Percentiles rank a stretch among this genome's conserved stretches.
Evolutionary conservation across 1,140 invertebrate genomes (phyloP).

Genomic region (Drosophila nasuta): DNA sequence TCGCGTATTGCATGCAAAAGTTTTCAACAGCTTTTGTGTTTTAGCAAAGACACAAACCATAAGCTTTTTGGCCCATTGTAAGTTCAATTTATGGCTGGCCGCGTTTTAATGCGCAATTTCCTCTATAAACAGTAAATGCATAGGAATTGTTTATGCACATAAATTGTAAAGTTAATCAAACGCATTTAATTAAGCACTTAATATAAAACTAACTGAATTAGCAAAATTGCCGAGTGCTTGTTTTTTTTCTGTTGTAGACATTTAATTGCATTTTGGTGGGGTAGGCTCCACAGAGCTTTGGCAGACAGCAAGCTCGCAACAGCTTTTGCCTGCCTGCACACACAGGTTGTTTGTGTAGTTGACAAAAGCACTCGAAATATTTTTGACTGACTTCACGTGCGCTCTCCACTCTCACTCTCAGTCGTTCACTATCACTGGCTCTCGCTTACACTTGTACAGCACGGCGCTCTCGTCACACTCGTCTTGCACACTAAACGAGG

Average conservation of each 20-base stretch:
- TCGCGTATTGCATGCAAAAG: slow-evolving; percentile 14
- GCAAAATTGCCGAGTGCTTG: background rate
- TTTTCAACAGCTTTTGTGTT: slow-evolving; percentile 6
- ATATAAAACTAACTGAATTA: background rate
- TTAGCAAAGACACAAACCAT: slow-evolving; percentile 39
- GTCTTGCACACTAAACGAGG: slow-evolving; percentile 17
- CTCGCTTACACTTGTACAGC: too few relatives aligned
- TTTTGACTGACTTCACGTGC: slow-evolving; percentile 1
- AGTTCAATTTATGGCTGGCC: slow-evolving; percentile 5
- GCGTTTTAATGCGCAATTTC: slow-evolving; percentile 18
- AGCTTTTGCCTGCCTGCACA: slow-evolving; percentile 35
- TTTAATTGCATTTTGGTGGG: slow-evolving; percentile 4
- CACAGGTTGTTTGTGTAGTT: slow-evolving; percentile 54
- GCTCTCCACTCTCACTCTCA: slow-evolving; percentile 14
- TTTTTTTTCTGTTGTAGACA: background rate
- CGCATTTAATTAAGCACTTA: background rate
- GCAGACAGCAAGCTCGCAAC: slow-evolving; percentile 22
- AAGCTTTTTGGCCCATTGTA: slow-evolving; percentile 21
- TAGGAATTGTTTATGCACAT: background rate
- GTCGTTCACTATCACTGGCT: background rate
- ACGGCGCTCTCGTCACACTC: slow-evolving; percentile 1
- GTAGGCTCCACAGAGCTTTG: slow-evolving; percentile 16
- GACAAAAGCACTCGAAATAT: slow-evolving; percentile 32
- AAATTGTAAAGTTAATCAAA: background rate
- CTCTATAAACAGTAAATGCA: background rate